Evolutionary conservation across 37 sponge, comb jelly and placozoan genomes (phyloP), one percentile per base, ranked within the genome.

Genomic region (Haliclona indistincta): DNA sequence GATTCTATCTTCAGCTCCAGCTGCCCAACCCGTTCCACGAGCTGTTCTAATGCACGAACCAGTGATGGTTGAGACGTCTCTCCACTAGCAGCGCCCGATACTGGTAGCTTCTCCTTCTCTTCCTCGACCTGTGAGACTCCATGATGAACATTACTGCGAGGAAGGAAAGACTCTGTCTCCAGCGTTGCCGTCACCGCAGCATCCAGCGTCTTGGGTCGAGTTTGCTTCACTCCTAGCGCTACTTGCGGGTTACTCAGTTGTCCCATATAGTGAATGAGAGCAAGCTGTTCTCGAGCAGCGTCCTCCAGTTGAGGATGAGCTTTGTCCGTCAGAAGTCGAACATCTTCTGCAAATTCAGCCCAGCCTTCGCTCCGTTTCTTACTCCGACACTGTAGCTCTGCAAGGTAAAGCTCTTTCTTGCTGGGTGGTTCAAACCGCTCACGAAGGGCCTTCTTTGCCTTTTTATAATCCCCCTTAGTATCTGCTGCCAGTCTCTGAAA

Each of bases 401-500:
- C 80, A 11, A 23, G 37, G 55, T 79, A 69, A 1, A 68, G 40
- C 19, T 69, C 70, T 23, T 56, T 58, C 28, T 47, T 38, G 44
- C 62, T 20, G 15, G 54, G 17, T 6, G 73, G 81, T 42, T 81
- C 81, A 64, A 81, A 81, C 41, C 73, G 3, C 64, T 70, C 67
- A 52, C 43, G 44, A 4, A 81, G 41, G 13, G 73, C 72, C 3
- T 2, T 26, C 26, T 13, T 35, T 0, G 45, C 56, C 29, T 10
- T 17, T 2, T 5, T 53, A 60, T 37, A 81, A 4, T 2, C 19
- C 0, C 40, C 65, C 8, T 37, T 36, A 23, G 29, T 29, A 1
- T 11, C 64, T 3, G 38, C 73, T 4, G 81, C 25, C 5, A 81
- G 41, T 47, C 67, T 37, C 20, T 42, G 19, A 32, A 68, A 55